Conservation (phyloP, 1,140 invertebrate species). For the Phymorhynchus buccinoides region DNA sequence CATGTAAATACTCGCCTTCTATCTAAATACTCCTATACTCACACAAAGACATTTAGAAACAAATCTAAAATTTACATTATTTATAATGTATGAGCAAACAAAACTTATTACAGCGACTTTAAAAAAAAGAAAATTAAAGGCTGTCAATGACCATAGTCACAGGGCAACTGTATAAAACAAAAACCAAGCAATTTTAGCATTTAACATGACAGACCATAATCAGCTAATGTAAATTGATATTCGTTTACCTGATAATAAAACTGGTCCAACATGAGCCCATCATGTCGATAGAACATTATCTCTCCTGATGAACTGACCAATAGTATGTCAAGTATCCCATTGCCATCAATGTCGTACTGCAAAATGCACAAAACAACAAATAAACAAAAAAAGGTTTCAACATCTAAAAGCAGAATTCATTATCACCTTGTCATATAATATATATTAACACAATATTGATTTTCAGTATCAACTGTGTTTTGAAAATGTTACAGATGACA, state of each 20-base stretch:
- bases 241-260: constrained; percentile 26
- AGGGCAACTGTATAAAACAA: neutral
- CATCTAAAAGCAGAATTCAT: neutral
- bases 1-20: neutral
- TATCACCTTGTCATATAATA: too few species aligned
- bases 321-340: constrained; percentile 67
- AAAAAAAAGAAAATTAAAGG: neutral
- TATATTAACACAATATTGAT: too few species aligned
- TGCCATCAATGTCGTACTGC: constrained; percentile 67
- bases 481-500: too few species aligned
- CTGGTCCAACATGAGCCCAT: constrained; percentile 46
- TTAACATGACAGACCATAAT: too few species aligned
- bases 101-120: constrained; percentile 53
- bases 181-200: neutral
- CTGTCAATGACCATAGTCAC: neutral
- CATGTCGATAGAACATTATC: constrained; percentile 58
- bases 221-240: too few species aligned
- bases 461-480: too few species aligned
- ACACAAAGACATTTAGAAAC: neutral
- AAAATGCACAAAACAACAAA: constrained; percentile 28
- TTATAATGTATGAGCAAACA: neutral
- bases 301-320: constrained; percentile 64
- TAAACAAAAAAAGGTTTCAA: too few species aligned
- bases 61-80: neutral
- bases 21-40: neutral